Conservation (phyloP, 1,140 invertebrate genomes). For the Pinna nobilis region DNA sequence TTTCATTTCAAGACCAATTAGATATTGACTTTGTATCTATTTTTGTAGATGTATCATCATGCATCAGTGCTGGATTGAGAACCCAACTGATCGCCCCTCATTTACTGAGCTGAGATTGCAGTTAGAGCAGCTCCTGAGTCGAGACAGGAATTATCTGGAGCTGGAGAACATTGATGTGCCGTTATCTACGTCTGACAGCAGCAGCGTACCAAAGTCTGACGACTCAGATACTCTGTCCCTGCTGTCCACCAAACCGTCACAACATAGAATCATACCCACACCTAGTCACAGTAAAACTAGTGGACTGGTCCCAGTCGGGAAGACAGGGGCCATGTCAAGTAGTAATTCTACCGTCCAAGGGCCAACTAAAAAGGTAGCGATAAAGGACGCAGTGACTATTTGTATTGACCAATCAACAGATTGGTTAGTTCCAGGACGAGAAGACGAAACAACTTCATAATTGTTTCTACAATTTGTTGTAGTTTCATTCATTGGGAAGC, state of each 20-base stretch:
- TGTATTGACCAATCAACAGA: too few species aligned
- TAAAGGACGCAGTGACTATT: too few species aligned
- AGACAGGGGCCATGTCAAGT: too few species aligned
- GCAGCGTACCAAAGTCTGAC: conserved; percentile 54
- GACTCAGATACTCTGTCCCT: conserved; percentile 18
- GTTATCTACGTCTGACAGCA: conserved; percentile 63
- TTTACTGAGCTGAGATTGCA: conserved; percentile 82
- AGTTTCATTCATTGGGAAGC: too few species aligned
- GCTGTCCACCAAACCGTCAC: neutral
- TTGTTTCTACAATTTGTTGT: too few species aligned
- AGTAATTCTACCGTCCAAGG: too few species aligned
- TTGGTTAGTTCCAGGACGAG: too few species aligned
- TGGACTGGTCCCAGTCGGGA: too few species aligned
- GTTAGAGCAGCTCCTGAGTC: conserved; percentile 79
- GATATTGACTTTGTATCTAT: conserved; percentile 25
- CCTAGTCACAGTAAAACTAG: too few species aligned
- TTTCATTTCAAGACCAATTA: too few species aligned
- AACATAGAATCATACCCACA: conserved; percentile 1
- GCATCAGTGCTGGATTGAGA: conserved; percentile 86
- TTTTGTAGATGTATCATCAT: conserved; percentile 84
- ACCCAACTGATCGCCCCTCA: conserved; percentile 84
- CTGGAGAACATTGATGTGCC: conserved; percentile 71
- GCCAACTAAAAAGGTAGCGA: too few species aligned
- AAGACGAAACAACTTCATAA: too few species aligned
- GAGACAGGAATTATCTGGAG: conserved; percentile 71